Evolutionary conservation across 2,113 vertebrate species (phyloP).

Genomic region (Pycnonotus jocosus): DNA sequence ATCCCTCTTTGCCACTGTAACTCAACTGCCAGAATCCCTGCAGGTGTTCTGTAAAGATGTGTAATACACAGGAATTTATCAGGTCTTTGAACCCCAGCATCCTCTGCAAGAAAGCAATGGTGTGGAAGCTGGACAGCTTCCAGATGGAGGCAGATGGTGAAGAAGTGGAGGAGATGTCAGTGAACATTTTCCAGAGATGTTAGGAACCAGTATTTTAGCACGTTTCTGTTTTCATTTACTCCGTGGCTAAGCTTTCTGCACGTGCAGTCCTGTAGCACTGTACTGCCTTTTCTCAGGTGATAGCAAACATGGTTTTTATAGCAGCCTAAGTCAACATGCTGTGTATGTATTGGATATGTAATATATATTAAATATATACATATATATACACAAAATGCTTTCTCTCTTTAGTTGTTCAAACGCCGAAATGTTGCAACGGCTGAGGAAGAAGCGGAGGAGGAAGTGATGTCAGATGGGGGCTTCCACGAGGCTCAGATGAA

Average conservation of each 20-base stretch:
- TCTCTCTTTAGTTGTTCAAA: conserved; percentile 86
- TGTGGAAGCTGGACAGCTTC: not conserved
- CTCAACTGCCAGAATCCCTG: not conserved
- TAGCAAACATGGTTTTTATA: not conserved
- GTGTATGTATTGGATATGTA: not conserved
- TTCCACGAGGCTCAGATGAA: conserved; percentile 93
- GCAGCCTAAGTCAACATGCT: not conserved
- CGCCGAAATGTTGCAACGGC: conserved; percentile 94
- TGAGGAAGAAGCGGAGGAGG: conserved; percentile 88
- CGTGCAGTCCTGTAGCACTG: not conserved
- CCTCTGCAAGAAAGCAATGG: not conserved
- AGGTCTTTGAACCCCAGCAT: not conserved
- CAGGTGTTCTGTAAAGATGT: not conserved
- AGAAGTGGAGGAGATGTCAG: not conserved
- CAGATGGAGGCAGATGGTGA: not conserved
- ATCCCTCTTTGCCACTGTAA: not conserved
- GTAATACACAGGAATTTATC: not conserved
- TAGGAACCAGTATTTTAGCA: not conserved
- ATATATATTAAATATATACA: not conserved
- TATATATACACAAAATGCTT: not conserved
- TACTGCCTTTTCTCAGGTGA: not conserved
- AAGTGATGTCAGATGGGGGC: conserved; percentile 94
- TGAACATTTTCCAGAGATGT: not conserved
- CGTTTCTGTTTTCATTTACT: not conserved
- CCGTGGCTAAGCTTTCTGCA: not conserved